Conservation (phyloP, 1,140 invertebrate species). For the Drosophila busckii region DNA sequence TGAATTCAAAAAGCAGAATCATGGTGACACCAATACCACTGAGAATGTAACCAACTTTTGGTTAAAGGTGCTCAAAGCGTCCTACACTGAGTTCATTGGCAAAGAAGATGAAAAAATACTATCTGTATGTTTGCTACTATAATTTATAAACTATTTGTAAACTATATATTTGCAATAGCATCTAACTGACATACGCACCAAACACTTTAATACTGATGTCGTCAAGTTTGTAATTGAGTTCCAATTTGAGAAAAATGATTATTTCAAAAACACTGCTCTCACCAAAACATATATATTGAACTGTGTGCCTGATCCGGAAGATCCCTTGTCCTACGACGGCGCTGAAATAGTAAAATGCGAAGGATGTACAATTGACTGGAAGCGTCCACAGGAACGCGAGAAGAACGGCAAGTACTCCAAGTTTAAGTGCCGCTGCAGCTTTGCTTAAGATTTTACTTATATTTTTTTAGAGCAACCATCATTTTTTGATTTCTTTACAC, state of each 20-base stretch:
- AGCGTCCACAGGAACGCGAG: constrained; percentile 90
- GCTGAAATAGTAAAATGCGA: constrained; percentile 93
- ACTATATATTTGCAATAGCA: constrained; percentile 4
- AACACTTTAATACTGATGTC: constrained; percentile 39
- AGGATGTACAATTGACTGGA: constrained; percentile 80
- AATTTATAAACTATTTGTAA: neutral
- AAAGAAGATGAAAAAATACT: constrained; percentile 91
- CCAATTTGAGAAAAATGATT: constrained; percentile 92
- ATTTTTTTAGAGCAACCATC: constrained; percentile 63
- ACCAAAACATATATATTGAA: constrained; percentile 94
- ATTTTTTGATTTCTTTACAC: constrained; percentile 97
- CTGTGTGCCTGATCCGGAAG: constrained; percentile 87
- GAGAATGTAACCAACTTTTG: constrained; percentile 93
- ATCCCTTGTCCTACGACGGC: constrained; percentile 95
- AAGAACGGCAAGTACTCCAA: constrained; percentile 89
- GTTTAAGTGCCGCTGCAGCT: neutral
- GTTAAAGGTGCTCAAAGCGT: constrained; percentile 92
- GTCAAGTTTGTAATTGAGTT: constrained; percentile 90
- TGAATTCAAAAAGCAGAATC: constrained; percentile 51
- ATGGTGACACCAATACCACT: constrained; percentile 38
- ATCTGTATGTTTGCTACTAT: constrained; percentile 78
- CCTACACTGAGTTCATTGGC: constrained; percentile 87
- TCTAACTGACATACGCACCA: constrained; percentile 52
- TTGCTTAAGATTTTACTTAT: neutral
- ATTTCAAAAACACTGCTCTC: constrained; percentile 90